Base-by-base conservation (phyloP, 2,888 invertebrate species). In the Drosophila bunnanda region DNA sequence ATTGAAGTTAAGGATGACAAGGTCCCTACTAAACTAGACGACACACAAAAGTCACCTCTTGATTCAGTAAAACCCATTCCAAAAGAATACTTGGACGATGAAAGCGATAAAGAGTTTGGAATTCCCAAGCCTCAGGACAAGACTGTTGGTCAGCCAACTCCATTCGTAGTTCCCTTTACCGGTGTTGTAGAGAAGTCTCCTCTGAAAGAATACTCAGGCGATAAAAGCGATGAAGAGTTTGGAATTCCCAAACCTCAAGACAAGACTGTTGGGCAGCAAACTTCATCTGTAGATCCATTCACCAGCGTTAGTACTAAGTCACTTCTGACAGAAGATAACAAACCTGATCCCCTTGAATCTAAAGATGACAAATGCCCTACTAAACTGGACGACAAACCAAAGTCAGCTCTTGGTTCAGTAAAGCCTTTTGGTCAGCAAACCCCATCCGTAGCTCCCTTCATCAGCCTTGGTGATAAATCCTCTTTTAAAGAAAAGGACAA, bases 211-310 rank as follows among this genome's bases (percentile, higher is more conserved):
- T 58, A 61, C 44, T 66, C 62, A 2, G 71, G 43, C 7, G 61
- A 62, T 36, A 61, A 70, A 25, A 58, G 43, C 13, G 62, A 52
- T 34, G 48, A 59, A 8, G 59, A 67, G 10, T n/a, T 50, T 13
- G 50, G 2, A 20, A n/a, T 60, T 44, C 4, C 20, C 0, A 53
- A 53, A 1, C 38, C 44, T 1, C 39, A 39, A 9, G 52, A 62
- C 34, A 52, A 36, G 22, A 12, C 44, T 20, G 17, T 32, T 39
- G 7, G 22, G 22, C 53, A 48, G 17, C 12, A 25, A 10, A 32
- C 32, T 52, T 17, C 57, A 36, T 17, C 38, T 3, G 39, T 50
- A 13, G 17, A n/a, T 20, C 22, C 43, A 1, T 32, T 30, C 0
- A 12, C 6, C 2, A 4, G 9, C 10, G 15, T n/a, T 28, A 25